Base-by-base conservation (phyloP, 2,113 vertebrate species). In the Dryoscopus gambensis region DNA sequence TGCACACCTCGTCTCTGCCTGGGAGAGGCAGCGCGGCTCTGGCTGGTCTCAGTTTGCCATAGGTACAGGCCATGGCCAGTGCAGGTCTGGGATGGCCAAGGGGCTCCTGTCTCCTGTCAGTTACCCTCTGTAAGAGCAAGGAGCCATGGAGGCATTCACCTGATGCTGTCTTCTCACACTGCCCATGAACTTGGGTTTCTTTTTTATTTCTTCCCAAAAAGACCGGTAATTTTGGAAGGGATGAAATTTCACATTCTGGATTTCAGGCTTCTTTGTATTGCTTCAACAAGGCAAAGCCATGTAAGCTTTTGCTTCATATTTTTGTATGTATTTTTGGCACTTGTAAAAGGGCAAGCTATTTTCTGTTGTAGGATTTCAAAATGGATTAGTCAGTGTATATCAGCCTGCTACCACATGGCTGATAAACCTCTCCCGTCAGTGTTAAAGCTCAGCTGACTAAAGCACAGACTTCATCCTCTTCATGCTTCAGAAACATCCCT, bases 361-460 rank as follows among this genome's bases (percentile, higher is more conserved):
- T 95, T 85, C 70, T 67, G 18, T 91, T 24, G 46, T 76, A 85
- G 63, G 75, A 74, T 91, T 94, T 95, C 39, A 91, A 73, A 97
- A 83, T 83, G 75, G 55, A 93, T 96, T 95, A 97, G 86, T 89
- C 60, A 64, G 2, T 78, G n/a, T 93, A n/a, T 93, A 93, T 92
- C 83, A 92, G 76, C 52, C 83, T 89, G 60, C 86, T 84, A 57
- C 89, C 68, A 87, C 90, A 91, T 94, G 93, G 89, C 81, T 93
- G 81, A 87, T 95, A 96, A 96, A 96, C 49, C 69, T 92, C 69
- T 95, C 18, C 57, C 19, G 31, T 82, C 70, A 46, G 49, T 94
- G 76, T 76, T 89, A 91, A 82, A 91, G 74, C 84, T 93, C 65
- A 71, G 64, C 81, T 89, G 84, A 57, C 89, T 76, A 30, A 84